These are phyloP conservation scores for Ornithorhynchus anatinus DNA, from an alignment of 2,113 vertebrate genomes.

Conservation along the genomic window DNA sequence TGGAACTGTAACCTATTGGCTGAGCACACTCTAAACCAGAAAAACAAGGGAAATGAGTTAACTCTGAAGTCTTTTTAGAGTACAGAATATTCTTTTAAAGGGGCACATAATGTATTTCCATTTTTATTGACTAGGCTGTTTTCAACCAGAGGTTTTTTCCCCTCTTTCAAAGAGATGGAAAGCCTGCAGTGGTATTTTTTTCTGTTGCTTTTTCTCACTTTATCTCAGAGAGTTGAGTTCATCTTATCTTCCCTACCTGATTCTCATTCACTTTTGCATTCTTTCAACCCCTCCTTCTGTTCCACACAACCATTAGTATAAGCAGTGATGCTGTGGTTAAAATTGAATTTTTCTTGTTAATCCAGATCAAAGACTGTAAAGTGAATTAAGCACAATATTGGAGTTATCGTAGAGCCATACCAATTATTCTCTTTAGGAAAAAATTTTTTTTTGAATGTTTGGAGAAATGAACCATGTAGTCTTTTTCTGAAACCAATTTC, in stretches of 20 bases:
- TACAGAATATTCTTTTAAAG: not conserved
- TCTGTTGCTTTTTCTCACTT: not conserved
- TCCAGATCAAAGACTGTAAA: slow-evolving; percentile 33
- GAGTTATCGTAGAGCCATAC: slow-evolving; percentile 29
- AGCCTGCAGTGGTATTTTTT: not conserved
- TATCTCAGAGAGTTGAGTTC: not conserved
- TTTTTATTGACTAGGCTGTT: not conserved
- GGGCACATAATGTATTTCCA: not conserved
- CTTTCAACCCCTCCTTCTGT: not conserved
- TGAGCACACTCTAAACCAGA: not conserved
- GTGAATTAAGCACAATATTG: slow-evolving; percentile 53
- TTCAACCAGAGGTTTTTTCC: not conserved
- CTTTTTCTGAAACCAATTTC: slow-evolving; percentile 45
- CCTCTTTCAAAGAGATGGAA: slow-evolving; percentile 7
- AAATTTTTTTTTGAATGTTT: slow-evolving; percentile 37
- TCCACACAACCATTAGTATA: not conserved
- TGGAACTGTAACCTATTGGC: not conserved
- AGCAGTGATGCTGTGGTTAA: not conserved
- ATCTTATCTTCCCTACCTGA: not conserved
- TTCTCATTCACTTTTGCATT: slow-evolving; percentile 18
- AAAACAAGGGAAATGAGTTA: not conserved
- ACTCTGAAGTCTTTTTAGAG: not conserved
- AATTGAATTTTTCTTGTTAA: slow-evolving; percentile 17
- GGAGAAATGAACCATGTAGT: slow-evolving; percentile 30
- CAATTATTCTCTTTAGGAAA: slow-evolving; percentile 28